Evolutionary conservation across 2,113 vertebrate genomes (phyloP).

Genomic region (Rhabdomys dilectus): DNA sequence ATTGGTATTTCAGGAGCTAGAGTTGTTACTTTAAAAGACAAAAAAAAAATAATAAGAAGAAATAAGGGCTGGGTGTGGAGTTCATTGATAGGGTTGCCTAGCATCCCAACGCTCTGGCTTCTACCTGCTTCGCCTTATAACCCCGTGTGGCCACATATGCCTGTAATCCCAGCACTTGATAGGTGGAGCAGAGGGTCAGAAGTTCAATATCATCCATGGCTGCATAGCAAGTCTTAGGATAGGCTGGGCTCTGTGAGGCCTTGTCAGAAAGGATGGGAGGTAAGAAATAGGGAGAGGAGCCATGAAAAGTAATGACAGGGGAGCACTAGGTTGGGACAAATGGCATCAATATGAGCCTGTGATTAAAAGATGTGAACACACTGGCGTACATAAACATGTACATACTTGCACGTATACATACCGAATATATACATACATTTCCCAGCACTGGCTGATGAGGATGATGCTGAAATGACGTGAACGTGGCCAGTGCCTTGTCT

Average conservation of each 20-base stretch:
- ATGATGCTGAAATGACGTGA: too few species aligned
- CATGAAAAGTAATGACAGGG: background rate
- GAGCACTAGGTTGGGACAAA: background rate
- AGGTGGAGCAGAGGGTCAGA: background rate
- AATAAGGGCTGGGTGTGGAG: too few species aligned
- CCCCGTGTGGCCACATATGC: too few species aligned
- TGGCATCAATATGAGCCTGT: background rate
- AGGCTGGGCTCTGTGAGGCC: background rate
- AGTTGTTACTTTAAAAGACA: background rate
- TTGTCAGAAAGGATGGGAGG: background rate
- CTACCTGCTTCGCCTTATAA: background rate
- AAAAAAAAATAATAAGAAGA: slow-evolving; percentile 18
- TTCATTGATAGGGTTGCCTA: background rate
- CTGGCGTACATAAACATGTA: rapidly evolving
- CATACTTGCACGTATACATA: background rate
- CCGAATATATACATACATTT: background rate
- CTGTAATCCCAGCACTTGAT: too few species aligned
- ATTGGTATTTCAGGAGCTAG: background rate
- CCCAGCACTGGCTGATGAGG: background rate
- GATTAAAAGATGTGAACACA: background rate
- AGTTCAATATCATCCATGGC: background rate
- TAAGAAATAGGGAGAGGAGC: background rate
- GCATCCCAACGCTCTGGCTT: background rate
- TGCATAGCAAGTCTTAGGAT: background rate
- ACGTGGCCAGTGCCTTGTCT: background rate